phyloP scores from a whole-genome alignment of 1,140 invertebrate genomes.

The Trigoniulus corallinus region DNA sequence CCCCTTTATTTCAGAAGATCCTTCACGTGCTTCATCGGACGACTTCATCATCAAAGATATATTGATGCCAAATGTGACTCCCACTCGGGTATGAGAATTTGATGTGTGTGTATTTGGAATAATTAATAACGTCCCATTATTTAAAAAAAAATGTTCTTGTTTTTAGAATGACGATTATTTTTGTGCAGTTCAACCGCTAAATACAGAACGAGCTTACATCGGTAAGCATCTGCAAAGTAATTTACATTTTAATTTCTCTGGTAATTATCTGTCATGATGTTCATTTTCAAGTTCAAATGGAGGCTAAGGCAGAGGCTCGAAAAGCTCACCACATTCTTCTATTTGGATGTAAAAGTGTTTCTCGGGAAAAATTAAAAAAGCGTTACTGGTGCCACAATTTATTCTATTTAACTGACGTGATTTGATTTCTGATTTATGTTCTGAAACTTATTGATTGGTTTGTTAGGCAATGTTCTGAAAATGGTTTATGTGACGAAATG shows the following conservation, averaged over 20 bases:
- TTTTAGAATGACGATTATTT: conserved; percentile 5
- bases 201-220: neutral
- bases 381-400: conserved; percentile 18
- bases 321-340: conserved; percentile 42
- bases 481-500: conserved; percentile 21
- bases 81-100: neutral
- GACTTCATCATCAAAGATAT: neutral
- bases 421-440: conserved; percentile 5
- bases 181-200: neutral
- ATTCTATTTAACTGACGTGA: conserved; percentile 16
- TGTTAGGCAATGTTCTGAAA: conserved; percentile 28
- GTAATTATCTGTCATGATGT: neutral
- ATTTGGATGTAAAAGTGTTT: conserved; percentile 36
- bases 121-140: neutral
- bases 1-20: too few species aligned
- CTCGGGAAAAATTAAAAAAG: conserved; percentile 5
- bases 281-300: conserved; percentile 16
- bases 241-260: neutral
- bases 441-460: too few species aligned
- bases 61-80: neutral
- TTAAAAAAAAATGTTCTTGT: neutral
- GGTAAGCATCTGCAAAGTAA: neutral
- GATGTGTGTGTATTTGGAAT: neutral
- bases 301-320: conserved; percentile 23
- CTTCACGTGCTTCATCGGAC: too few species aligned